Conservation (phyloP, 2,888 invertebrate species). For the Euplexia lucipara region DNA sequence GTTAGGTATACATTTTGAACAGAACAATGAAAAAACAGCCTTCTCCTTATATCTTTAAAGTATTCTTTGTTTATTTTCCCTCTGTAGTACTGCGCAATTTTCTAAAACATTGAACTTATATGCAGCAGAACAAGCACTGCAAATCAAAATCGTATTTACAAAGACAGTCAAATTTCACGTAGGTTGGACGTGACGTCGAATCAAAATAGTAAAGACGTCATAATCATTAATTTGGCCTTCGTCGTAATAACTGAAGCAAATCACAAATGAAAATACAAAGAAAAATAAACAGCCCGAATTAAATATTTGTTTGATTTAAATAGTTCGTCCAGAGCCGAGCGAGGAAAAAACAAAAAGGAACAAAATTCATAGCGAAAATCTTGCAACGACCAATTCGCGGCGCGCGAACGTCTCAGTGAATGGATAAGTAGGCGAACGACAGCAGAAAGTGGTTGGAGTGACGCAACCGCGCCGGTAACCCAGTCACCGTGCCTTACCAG, state of each 20-base stretch:
- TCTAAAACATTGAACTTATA: neutral
- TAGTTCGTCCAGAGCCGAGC: too few relatives aligned
- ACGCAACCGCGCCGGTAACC: conserved; percentile 89
- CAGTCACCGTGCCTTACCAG: conserved; percentile 82
- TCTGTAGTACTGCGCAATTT: too few relatives aligned
- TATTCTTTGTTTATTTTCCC: too few relatives aligned
- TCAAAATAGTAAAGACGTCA: neutral
- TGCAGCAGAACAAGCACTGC: neutral
- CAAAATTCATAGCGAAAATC: neutral
- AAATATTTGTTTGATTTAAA: too few relatives aligned
- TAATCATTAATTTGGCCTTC: neutral
- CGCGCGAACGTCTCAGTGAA: conserved; percentile 84
- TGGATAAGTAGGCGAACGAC: conserved; percentile 90
- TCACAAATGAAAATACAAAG: too few relatives aligned
- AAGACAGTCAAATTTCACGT: neutral
- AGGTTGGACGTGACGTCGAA: too few relatives aligned
- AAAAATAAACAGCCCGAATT: too few relatives aligned
- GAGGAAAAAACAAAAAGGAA: too few relatives aligned
- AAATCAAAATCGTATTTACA: neutral
- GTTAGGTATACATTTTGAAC: too few relatives aligned
- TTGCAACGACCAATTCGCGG: conserved; percentile 80
- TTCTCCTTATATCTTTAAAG: too few relatives aligned
- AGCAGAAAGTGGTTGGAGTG: conserved; percentile 88
- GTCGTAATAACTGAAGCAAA: neutral
- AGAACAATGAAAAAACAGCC: too few relatives aligned